These are phyloP conservation scores for Cebus imitator DNA, from an alignment of 2,113 vertebrate genomes.

Conservation along the genomic window DNA sequence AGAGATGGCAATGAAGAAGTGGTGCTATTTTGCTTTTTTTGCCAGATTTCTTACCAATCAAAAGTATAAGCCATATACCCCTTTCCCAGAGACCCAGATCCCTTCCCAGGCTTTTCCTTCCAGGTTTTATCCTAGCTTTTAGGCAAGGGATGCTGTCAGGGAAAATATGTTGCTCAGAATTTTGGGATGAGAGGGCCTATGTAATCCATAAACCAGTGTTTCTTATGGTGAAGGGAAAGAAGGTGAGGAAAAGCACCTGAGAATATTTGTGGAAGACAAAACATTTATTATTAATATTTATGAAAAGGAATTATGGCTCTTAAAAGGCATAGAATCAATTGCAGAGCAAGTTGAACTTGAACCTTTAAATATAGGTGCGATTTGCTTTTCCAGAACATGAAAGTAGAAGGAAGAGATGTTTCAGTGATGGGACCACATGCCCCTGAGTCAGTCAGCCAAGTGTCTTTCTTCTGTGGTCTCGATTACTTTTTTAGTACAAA, in stretches of 20 bases:
- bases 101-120: neutral
- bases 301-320: neutral
- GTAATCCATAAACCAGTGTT: neutral
- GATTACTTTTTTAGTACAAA: neutral
- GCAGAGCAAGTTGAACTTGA: neutral
- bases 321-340: neutral
- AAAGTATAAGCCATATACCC: neutral
- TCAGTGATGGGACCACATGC: neutral
- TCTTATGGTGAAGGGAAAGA: neutral
- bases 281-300: neutral
- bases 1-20: neutral
- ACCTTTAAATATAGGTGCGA: neutral
- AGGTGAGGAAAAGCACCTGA: neutral
- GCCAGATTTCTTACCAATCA: neutral
- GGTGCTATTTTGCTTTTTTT: neutral
- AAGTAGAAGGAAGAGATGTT: neutral
- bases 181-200: neutral
- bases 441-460: neutral
- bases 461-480: neutral
- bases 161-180: neutral
- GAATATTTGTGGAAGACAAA: neutral
- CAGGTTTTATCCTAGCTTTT: neutral
- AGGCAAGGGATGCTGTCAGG: neutral
- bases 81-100: neutral
- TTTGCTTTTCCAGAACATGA: neutral